Base-by-base conservation (phyloP, 30 jellyfish, hydroid and myxozoan genomes). In the Cassiopea xamachana region DNA sequence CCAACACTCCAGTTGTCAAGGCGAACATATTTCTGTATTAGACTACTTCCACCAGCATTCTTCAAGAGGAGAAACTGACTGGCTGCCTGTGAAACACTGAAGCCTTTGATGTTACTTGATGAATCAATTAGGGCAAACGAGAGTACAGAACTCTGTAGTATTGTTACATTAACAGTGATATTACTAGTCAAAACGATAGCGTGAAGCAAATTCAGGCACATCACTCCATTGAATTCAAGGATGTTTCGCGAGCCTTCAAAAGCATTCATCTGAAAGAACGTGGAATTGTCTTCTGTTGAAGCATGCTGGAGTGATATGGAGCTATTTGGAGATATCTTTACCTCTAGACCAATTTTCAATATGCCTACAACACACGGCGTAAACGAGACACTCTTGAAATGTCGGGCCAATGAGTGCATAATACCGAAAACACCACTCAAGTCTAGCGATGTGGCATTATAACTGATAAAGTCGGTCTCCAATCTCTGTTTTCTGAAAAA, bases 11-110 rank as follows among this genome's bases (percentile, higher is more conserved):
- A 88, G 46, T 88, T 88, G 69, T 88, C 95, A 6, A 88, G 39
- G 17, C 95, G 48, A 2, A 47, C 79, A 15, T 43, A 4, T 15
- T 71, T 71, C 16, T 7, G 15, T 27, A 8, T 2, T 2, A 71
- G 14, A 1, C 15, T 8, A 43, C 19, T 55, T 51, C 12, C 12
- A 10, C n/a, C 27, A 1, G 48, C 55, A 19, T 27, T 49, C 1
- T 49, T 64, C 44, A 76, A 49, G 46, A 75, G 17, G 44, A 87
- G 1, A 64, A 15, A 17, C 75, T 79, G 86, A 43, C 47, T 72
- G 85, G 82, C 14, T 44, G 50, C 19, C 58, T 88, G 95, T 8
- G 73, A n/a, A 27, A 82, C 95, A 51, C 95, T 88, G 90, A 88
- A 88, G n/a, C 95, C 95, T 71, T 88, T 90, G n/a, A 88, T 82